phyloP scores from a whole-genome alignment of 1,140 invertebrate genomes.

The silkworm (Bombyx mori) region ASM3026992v2 NC_085107.1:14451501-14452000 shows the following conservation, averaged over 20 bases:
- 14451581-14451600: constrained; percentile 13
- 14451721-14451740: constrained; percentile 2
- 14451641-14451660: constrained; percentile 4
- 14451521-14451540: constrained; percentile 8
- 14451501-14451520: constrained; percentile 10
- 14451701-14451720: background rate
- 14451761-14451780: too few relatives aligned
- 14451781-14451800: constrained; percentile 9
- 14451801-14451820: constrained; percentile 1
- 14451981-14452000: constrained; percentile 11
- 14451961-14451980: constrained; percentile 6
- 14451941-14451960: constrained; percentile 9
- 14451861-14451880: constrained; percentile 6
- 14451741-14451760: too few relatives aligned
- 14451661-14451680: constrained; percentile 5
- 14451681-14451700: constrained; percentile 8
- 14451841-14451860: constrained; percentile 12
- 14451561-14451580: constrained; percentile 13
- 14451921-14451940: constrained; percentile 10
- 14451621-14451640: constrained; percentile 8
- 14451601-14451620: constrained; percentile 13
- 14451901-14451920: constrained; percentile 18
- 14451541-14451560: constrained; percentile 14
- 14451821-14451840: background rate
- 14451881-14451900: constrained; percentile 8